Percentiles rank a stretch among this genome's conserved stretches.
phyloP scores from a whole-genome alignment of 92 coral and sea anemone species.

The Heteractis magnifica region DNA sequence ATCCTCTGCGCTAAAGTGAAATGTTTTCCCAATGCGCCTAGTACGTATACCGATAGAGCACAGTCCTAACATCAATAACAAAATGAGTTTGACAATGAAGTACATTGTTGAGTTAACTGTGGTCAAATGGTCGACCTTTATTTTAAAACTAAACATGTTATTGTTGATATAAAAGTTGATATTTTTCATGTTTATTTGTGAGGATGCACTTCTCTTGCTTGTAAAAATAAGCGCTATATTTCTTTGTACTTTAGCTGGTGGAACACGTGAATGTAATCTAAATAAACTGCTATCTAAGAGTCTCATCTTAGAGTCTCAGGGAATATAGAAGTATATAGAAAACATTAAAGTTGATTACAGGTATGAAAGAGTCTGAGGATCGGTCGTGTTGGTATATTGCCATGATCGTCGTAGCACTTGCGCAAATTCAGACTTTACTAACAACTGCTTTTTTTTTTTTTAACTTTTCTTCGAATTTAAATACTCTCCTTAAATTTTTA shows the following conservation, averaged over 20 bases:
- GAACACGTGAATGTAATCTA: not conserved
- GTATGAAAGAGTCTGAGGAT: too few species aligned
- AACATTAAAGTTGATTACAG: too few species aligned
- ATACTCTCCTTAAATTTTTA: too few species aligned
- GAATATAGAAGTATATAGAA: not conserved
- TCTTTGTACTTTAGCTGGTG: not conserved
- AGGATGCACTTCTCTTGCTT: not conserved
- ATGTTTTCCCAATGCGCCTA: not conserved
- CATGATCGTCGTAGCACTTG: too few species aligned
- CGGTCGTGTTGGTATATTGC: too few species aligned
- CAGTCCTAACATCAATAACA: not conserved
- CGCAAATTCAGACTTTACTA: too few species aligned
- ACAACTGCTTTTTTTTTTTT: too few species aligned
- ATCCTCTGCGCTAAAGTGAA: slow-evolving; percentile 16
- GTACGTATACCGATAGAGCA: not conserved
- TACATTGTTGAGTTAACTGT: too few species aligned
- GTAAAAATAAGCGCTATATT: not conserved
- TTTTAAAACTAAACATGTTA: too few species aligned
- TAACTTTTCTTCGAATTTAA: too few species aligned
- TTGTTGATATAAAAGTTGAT: too few species aligned
- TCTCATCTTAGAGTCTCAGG: not conserved
- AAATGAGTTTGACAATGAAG: not conserved
- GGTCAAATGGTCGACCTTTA: too few species aligned
- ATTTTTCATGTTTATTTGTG: not conserved
- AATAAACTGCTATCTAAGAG: not conserved